Evolutionary conservation across 2,113 vertebrate species (phyloP), one percentile per base, ranked within the genome.

Genomic region (Callipepla squamata): DNA sequence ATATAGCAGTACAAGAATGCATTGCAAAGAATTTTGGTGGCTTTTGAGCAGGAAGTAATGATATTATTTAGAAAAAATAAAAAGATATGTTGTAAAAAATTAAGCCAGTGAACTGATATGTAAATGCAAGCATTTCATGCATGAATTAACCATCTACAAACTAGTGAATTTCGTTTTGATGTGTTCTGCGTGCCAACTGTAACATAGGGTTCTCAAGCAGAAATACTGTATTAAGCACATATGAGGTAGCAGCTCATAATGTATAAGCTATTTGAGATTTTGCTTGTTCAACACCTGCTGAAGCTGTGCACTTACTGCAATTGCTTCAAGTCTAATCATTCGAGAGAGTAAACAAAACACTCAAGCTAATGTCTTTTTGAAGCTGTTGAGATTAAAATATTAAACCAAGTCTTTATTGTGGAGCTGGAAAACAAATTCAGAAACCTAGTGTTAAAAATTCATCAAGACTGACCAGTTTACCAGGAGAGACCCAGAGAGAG

Each of bases 71-170:
- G 40, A 12, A 90, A 80, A 66, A 72, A 85, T 6, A 73, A 73
- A 57, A 53, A 32, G 51, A 74, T 74, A 73, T 79, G 83, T 70
- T 69, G 80, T 80, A 13, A 40, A 92, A 92, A 94, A 70, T 76
- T 85, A 90, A 90, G 25, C 13, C 67, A 87, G 61, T 38, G 57
- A 90, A 40, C 70, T 86, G 82, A 74, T 85, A 4, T 40, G 45
- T 70, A 94, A 89, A 83, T 76, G n/a, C 57, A 40, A 69, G 14
- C 20, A 47, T 90, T 91, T 91, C 36, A 66, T 58, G 44, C 90
- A 40, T 88, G 89, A 90, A 70, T 95, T 90, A 85, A 95, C 51
- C 80, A 89, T 65, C 72, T 95, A 36, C 62, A 74, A 61, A 85
- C 66, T 32, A 89, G 93, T 36, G 53, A 67, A 66, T 91, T 83